Base-by-base conservation (phyloP, 1,140 invertebrate genomes). In the Helicoverpa zea region DNA sequence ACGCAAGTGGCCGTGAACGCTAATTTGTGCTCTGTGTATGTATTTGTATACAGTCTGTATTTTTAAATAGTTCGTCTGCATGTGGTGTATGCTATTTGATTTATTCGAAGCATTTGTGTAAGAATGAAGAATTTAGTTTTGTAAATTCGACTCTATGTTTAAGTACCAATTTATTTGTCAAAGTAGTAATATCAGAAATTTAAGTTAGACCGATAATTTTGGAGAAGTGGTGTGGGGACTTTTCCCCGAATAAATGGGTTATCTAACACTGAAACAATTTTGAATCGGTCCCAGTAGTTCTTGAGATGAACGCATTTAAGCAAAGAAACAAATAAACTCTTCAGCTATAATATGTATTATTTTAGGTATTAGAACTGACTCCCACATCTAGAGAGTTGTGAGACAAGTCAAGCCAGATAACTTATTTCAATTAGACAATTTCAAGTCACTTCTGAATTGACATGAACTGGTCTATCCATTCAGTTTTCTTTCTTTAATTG, bases 1-100 rank as follows among this genome's bases (percentile, higher is more conserved):
- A 47, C 70, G 70, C 54, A 68, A 66, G 63, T 51, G 70, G 52
- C 70, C 70, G 52, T 73, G 70, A 73, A 58, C 70, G 30, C 30
- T 73, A 56, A 73, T 73, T 66, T 72, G 70, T 73, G 70, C 56
- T 56, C 51, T 59, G 14, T 43, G 18, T 61, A 52, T 59, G 61
- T 70, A 70, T 51, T 14, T 49, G 47, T 70, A 18, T 63, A 56
- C n/a, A 63, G 29, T 47, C 64, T 18, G 16, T 47, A 18, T 16
- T 49, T 68, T 43, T 47, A 47, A 64, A 61, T 58, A 58, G 59
- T 64, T n/a, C n/a, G 61, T 64, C 10, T 49, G 35, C 43, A 16
- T 68, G 64, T n/a, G 18, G 47, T 47, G 23, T 23, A 23, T 68
- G 35, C 5, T 43, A 47, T 68, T 49, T 68, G 64, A 49, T 18